Evolutionary conservation across 2,113 vertebrate species (phyloP).

Genomic region (Poicephalus gulielmi): DNA sequence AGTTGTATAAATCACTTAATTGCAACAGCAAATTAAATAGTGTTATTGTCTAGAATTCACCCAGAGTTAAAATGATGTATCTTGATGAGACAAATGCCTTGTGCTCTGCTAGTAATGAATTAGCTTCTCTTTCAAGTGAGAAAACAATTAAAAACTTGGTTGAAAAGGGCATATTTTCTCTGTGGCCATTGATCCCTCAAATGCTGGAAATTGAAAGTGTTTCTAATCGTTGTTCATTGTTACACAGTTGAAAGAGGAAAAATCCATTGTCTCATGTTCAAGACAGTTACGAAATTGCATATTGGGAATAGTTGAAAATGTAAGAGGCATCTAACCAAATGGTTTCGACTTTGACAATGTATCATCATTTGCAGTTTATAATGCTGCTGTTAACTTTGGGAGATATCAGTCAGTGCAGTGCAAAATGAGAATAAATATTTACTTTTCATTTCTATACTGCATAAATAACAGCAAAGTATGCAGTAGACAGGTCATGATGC

Average conservation of each 20-base stretch:
- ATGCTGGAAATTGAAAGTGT: constrained; percentile 48
- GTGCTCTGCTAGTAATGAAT: constrained; percentile 43
- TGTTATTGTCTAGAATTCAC: constrained; percentile 28
- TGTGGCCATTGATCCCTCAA: constrained; percentile 56
- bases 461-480: constrained; percentile 25
- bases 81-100: constrained; percentile 53
- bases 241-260: constrained; percentile 49
- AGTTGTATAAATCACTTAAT: constrained; percentile 56
- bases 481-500: neutral
- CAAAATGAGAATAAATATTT: constrained; percentile 63
- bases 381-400: constrained; percentile 38
- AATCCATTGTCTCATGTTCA: constrained; percentile 46
- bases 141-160: constrained; percentile 66
- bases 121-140: constrained; percentile 60
- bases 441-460: constrained; percentile 8
- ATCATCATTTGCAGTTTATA: constrained; percentile 46
- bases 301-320: constrained; percentile 46
- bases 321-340: constrained; percentile 28
- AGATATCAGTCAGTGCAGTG: constrained; percentile 19
- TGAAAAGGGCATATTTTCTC: constrained; percentile 62
- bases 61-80: constrained; percentile 40
- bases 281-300: constrained; percentile 36
- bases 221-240: constrained; percentile 63
- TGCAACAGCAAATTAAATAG: constrained; percentile 50
- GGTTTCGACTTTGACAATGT: constrained; percentile 28